Base-by-base conservation (phyloP, 2,113 vertebrate genomes). In the Microtus ochrogaster region DNA sequence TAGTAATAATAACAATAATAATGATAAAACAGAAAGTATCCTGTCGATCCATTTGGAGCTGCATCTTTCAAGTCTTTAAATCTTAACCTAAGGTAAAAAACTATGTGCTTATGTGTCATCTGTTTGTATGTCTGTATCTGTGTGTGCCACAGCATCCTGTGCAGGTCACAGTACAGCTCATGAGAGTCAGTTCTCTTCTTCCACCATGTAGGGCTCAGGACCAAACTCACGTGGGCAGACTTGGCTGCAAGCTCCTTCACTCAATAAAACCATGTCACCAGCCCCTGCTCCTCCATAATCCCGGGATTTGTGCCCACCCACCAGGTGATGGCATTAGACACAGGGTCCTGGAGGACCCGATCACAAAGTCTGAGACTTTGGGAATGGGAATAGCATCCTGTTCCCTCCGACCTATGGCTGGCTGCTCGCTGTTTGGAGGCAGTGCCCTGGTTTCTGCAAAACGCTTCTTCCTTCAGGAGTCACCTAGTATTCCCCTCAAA, bases 381-480 rank as follows among this genome's bases (percentile, higher is more conserved):
- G 47, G 14, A 68, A 28, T 68, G 61, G 61, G 13, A 52, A 68
- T 12, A 49, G 44, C 39, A 5, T 44, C 58, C 74, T 91, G 19
- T 58, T 58, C 12, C 39, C 68, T 66, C 66, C 41, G 65, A 44
- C 77, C 22, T 24, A 24, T 26, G 47, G n/a, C 26, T 26, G 19
- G 30, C 30, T 9, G 0, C 1, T 26, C 5, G 2, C 30, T 9
- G 0, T 3, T 26, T 12, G 2, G 5, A 0, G 1, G 12, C 12
- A 26, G 49, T 0, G 0, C 26, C 17, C 33, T 66, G 14, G 3
- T 24, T 47, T 81, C 41, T 30, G n/a, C 55, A n/a, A 19, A 55
- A 21, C 2, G 47, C 36, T 61, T 47, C 63, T 22, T 72, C 68
- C 24, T 92, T 66, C 61, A 13, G 58, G 68, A 49, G 41, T 85